These are phyloP conservation scores for Antitype chi DNA, from an alignment of 2,888 invertebrate species.

Conservation along the genomic window DNA sequence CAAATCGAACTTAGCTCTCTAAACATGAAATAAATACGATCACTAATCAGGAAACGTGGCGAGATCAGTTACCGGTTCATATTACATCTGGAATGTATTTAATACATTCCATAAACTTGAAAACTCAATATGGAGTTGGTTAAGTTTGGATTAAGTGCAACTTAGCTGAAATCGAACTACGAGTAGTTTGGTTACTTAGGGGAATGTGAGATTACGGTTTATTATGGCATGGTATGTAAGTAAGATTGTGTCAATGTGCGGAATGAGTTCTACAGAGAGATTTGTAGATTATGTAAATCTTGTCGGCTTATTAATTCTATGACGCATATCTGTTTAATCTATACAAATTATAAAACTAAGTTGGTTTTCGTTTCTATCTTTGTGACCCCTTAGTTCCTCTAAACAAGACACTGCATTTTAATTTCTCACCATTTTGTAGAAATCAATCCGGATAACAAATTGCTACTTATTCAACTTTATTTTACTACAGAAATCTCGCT, in stretches of 20 bases:
- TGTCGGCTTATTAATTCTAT: not conserved
- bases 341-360: too few species aligned
- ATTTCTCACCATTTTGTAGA: too few species aligned
- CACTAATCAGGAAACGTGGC: not conserved
- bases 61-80: not conserved
- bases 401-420: too few species aligned
- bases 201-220: not conserved
- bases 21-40: not conserved
- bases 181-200: slow-evolving; percentile 3
- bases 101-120: slow-evolving; percentile 1
- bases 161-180: not conserved
- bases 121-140: not conserved
- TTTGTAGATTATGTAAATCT: not conserved
- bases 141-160: slow-evolving; percentile 1
- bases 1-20: not conserved
- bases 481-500: too few species aligned
- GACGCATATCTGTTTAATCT: too few species aligned
- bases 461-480: too few species aligned
- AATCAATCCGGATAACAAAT: too few species aligned
- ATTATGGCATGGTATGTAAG: not conserved
- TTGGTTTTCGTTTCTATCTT: too few species aligned
- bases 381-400: too few species aligned
- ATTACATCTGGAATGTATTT: not conserved
- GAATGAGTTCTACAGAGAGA: too few species aligned
- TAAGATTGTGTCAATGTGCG: not conserved